These are phyloP conservation scores for Sebastes schlegelii DNA, from an alignment of 2,113 vertebrate species.

Conservation along the genomic window DNA sequence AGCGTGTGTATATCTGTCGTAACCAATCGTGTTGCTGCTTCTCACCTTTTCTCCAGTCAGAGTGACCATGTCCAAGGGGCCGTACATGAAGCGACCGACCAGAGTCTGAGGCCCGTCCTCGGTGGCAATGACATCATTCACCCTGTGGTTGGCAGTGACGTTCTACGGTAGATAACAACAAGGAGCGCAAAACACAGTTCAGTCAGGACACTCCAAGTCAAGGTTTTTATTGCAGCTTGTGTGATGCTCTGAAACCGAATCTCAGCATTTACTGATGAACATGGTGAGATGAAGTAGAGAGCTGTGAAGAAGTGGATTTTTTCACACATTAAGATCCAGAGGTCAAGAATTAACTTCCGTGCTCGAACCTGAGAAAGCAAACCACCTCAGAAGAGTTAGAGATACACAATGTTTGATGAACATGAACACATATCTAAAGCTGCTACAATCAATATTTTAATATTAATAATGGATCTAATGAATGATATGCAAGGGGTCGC, in stretches of 20 bases:
- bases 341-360: background rate
- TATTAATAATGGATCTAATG: background rate
- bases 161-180: constrained; percentile 85
- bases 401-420: background rate
- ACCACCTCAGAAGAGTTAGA: background rate
- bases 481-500: background rate
- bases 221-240: background rate
- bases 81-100: constrained; percentile 98
- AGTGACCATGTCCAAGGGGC: constrained; percentile 98
- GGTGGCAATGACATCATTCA: constrained; percentile 92
- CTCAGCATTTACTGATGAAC: background rate
- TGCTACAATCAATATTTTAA: background rate
- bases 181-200: background rate
- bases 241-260: background rate
- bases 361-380: no score
- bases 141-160: constrained; percentile 95
- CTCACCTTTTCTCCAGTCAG: constrained; percentile 97
- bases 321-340: background rate
- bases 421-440: background rate
- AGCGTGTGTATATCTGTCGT: background rate
- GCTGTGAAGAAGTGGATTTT: background rate
- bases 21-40: background rate
- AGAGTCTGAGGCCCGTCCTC: constrained; percentile 93
- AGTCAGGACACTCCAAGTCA: background rate
- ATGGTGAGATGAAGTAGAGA: background rate